Evolutionary conservation across 2,113 vertebrate species (phyloP).

Genomic region (Plestiodon gilberti): DNA sequence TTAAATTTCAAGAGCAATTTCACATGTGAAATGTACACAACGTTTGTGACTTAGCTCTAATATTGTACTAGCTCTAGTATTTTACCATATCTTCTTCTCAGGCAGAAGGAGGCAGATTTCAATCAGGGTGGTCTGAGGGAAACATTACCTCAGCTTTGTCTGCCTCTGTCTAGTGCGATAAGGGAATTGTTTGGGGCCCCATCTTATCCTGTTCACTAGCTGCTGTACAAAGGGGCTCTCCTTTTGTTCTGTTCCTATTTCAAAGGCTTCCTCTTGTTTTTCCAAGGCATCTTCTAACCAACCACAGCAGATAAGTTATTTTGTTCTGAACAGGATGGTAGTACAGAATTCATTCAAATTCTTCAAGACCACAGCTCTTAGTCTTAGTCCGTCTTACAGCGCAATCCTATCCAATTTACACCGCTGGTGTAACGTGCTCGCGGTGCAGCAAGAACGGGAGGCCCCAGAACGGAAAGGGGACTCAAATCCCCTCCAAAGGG

Average conservation of each 20-base stretch:
- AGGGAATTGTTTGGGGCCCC: neutral
- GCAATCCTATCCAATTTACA: too few relatives aligned
- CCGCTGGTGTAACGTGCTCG: too few relatives aligned
- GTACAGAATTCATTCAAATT: neutral
- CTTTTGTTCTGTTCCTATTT: neutral
- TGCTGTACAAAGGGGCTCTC: neutral
- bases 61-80: neutral
- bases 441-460: too few relatives aligned
- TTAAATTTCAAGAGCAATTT: neutral
- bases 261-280: neutral
- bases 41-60: neutral
- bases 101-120: neutral
- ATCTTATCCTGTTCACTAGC: neutral
- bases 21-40: neutral
- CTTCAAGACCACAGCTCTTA: neutral
- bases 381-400: too few relatives aligned
- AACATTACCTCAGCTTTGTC: neutral
- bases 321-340: neutral
- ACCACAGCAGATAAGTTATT: neutral
- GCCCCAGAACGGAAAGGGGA: too few relatives aligned
- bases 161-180: neutral
- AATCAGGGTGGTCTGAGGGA: neutral
- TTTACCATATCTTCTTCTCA: neutral
- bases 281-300: neutral
- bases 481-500: too few relatives aligned